Base-by-base conservation (phyloP, 2,888 invertebrate species). In the Digitonthophagus gazella region DNA sequence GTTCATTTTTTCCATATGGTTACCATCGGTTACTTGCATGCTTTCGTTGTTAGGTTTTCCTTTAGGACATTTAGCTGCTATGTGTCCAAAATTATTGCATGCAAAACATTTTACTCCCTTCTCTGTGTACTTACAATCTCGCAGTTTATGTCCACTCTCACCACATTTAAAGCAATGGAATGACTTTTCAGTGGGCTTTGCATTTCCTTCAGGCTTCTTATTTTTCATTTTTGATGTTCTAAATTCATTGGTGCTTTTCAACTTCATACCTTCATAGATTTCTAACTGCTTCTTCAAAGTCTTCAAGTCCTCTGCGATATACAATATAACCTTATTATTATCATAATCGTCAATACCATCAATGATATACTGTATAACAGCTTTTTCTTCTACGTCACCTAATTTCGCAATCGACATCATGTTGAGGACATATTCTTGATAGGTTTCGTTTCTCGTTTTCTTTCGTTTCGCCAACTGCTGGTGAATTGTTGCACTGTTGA, bases 361-460 rank as follows among this genome's bases (percentile, higher is more conserved):
- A 2, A 80, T 78, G 0, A 79, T 74, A 67, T 78, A 80, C 55
- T 78, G 78, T 2, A 78, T 79, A 1, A 78, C 28, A 0, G 75
- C 74, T 63, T 56, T 73, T 3, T 71, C 69, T 20, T 77, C 77
- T 71, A 80, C 78, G 20, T 44, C 28, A 2, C 74, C 78, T 55
- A 77, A 75, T 1, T 73, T 67, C 6, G 79, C 78, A 5, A 78
- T 64, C 66, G 79, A 77, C 66, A 76, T 78, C 77, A 78, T 79
- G 14, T 65, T 56, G 1, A 78, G 67, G 55, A 78, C 77, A 64
- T 78, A 80, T 18, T 80, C 76, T 67, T 76, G 76, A 14, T 72
- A 72, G 3, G 74, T 77, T 69, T 79, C 78, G 15, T 57, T 2
- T 6, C 14, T 44, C 28, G 11, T 44, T 44, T 14, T 74, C 16